phyloP scores from a whole-genome alignment of 1,140 invertebrate species.

The Cyrtorhinus lividipennis region DNA sequence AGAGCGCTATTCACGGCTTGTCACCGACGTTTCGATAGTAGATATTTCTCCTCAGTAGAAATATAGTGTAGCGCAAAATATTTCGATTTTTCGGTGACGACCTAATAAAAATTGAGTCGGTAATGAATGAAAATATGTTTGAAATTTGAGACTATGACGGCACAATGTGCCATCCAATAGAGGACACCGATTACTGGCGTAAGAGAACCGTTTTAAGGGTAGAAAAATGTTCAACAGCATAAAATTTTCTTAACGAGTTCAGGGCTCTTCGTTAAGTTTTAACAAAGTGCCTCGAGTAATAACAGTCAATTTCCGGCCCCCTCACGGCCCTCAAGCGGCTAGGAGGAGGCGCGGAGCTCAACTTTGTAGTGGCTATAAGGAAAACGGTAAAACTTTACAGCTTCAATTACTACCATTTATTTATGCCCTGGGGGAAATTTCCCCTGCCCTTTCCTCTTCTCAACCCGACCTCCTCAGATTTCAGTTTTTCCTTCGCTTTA shows the following conservation, averaged over 20 bases:
- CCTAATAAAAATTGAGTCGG: too few relatives aligned
- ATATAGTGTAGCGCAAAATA: too few relatives aligned
- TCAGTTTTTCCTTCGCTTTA: too few relatives aligned
- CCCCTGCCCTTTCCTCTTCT: not conserved
- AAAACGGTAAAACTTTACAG: constrained; percentile 4
- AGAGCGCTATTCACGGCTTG: not conserved
- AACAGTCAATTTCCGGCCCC: constrained; percentile 2
- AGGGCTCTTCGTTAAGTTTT: not conserved
- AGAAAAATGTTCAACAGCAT: not conserved
- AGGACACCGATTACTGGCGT: not conserved
- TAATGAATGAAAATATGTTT: too few relatives aligned
- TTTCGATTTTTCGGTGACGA: too few relatives aligned
- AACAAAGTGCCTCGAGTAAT: constrained; percentile 2
- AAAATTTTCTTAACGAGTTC: not conserved
- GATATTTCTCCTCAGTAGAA: too few relatives aligned
- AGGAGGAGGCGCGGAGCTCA: not conserved
- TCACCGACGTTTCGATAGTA: too few relatives aligned
- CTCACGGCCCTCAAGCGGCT: not conserved
- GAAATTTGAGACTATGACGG: too few relatives aligned
- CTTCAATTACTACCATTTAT: constrained; percentile 6
- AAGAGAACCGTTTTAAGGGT: not conserved
- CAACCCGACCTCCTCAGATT: too few relatives aligned
- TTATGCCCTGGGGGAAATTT: not conserved
- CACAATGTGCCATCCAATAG: too few relatives aligned
- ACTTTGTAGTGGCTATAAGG: constrained; percentile 6